A percentile compares a stretch with the other conserved stretches of the same genome.
These are phyloP conservation scores for Callimico goeldii DNA, from an alignment of 2,797 vertebrate species.

Conservation along the genomic window DNA sequence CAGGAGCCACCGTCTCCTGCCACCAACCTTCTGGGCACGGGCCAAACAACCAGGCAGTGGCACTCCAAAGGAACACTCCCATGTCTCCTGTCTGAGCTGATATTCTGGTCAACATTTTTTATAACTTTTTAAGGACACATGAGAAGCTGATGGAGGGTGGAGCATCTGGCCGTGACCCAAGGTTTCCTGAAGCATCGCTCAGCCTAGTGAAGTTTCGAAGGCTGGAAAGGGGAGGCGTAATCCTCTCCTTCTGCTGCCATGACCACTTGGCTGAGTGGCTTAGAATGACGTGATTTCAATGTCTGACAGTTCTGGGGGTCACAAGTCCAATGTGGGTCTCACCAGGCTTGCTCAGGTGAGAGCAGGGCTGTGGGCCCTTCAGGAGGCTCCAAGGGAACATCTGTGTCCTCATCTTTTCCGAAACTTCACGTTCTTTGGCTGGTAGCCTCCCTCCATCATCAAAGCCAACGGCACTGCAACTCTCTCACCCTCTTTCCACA, in stretches of 20 bases:
- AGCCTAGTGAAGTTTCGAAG: rapidly evolving
- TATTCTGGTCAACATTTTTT: background rate
- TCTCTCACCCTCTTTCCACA: rapidly evolving
- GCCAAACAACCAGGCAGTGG: rapidly evolving
- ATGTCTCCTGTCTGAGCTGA: rapidly evolving
- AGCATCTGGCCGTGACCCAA: rapidly evolving
- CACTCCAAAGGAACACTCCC: rapidly evolving
- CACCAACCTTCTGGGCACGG: rapidly evolving
- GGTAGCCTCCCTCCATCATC: rapidly evolving
- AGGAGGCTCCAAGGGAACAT: background rate
- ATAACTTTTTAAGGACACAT: rapidly evolving
- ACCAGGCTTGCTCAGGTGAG: background rate
- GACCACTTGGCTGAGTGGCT: background rate
- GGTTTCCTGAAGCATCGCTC: rapidly evolving
- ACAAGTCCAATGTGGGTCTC: rapidly evolving
- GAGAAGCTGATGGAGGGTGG: rapidly evolving
- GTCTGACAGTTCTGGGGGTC: rapidly evolving
- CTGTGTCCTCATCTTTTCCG: background rate
- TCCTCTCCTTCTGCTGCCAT: rapidly evolving
- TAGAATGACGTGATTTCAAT: rapidly evolving
- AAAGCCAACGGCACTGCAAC: background rate
- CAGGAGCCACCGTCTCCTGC: background rate
- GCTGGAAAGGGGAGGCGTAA: rapidly evolving
- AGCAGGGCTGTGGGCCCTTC: rapidly evolving
- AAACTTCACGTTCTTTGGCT: rapidly evolving